A percentile compares a stretch with the other conserved stretches of the same genome.
phyloP scores from a whole-genome alignment of 2,113 vertebrate genomes.

The Salvelinus sp. region DNA sequence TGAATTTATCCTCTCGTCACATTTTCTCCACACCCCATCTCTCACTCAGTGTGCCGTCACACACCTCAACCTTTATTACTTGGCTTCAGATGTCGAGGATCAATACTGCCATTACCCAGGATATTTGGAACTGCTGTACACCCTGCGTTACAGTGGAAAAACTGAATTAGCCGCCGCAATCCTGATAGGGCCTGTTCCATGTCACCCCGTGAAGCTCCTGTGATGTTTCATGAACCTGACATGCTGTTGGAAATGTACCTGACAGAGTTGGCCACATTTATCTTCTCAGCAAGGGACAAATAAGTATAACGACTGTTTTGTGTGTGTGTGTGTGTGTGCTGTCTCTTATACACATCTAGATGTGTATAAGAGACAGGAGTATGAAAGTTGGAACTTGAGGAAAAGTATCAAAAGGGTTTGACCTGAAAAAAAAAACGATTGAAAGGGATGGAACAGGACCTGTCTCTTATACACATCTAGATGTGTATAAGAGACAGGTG shows the following conservation, averaged over 20 bases:
- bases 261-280: not conserved
- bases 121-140: slow-evolving; percentile 34
- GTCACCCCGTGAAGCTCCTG: not conserved
- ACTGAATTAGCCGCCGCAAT: slow-evolving; percentile 36
- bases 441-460: no score
- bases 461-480: no score
- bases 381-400: no score
- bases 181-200: not conserved
- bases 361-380: no score
- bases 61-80: slow-evolving; percentile 49
- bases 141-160: slow-evolving; percentile 41
- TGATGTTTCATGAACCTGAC: not conserved
- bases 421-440: no score
- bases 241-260: not conserved
- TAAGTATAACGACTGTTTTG: no score
- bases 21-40: slow-evolving; percentile 51
- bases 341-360: no score
- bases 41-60: slow-evolving; percentile 52
- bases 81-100: slow-evolving; percentile 42
- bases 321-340: no score
- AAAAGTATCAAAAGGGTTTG: no score
- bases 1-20: slow-evolving; percentile 51
- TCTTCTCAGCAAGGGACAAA: not conserved
- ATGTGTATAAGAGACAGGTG: no score
- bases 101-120: slow-evolving; percentile 48